These are phyloP conservation scores for Torymus auratus DNA, from an alignment of 2,888 invertebrate species.

Conservation along the genomic window DNA sequence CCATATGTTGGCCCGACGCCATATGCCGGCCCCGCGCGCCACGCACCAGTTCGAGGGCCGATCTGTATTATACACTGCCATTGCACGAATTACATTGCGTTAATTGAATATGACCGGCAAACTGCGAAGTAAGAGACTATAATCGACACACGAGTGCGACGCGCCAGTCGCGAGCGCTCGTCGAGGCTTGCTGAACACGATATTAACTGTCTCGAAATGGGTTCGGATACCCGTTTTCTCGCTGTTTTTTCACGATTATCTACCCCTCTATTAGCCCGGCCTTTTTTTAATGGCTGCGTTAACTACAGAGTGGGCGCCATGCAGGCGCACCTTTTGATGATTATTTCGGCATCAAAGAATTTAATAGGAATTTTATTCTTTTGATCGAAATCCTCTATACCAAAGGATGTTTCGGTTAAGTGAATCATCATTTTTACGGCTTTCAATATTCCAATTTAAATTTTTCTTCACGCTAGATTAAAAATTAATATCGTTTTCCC, in stretches of 20 bases:
- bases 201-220: neutral
- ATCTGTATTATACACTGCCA: conserved; percentile 1
- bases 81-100: conserved; percentile 65
- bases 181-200: neutral
- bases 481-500: no score
- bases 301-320: no score
- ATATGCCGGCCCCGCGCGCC: conserved; percentile 58
- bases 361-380: no score
- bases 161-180: neutral
- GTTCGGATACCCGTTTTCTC: neutral
- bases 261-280: neutral
- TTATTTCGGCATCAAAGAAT: no score
- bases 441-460: no score
- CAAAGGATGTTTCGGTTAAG: no score
- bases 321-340: no score
- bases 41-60: conserved; percentile 17
- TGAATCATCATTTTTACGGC: no score
- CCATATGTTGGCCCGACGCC: conserved; percentile 65
- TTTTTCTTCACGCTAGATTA: no score
- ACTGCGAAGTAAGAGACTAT: conserved; percentile 48
- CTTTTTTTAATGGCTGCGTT: no score
- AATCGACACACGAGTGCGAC: conserved; percentile 30
- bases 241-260: conserved; percentile 1
- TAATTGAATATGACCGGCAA: conserved; percentile 64
- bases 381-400: no score